Conservation (phyloP, 2,888 invertebrate genomes). For the Tetragonula carbonaria region DNA sequence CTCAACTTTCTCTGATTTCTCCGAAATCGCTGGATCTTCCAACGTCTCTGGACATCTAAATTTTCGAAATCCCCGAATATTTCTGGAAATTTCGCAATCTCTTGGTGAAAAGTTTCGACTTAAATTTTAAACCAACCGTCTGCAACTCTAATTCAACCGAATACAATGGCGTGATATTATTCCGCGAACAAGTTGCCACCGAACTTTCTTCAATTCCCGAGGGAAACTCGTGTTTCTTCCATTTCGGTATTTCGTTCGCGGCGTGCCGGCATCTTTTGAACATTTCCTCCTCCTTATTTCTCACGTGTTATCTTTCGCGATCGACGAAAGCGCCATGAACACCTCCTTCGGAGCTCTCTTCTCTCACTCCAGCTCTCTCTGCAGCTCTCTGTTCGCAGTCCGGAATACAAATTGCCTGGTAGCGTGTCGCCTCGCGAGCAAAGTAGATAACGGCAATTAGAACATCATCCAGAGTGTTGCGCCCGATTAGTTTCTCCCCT, state of each 20-base stretch:
- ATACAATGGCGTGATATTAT: neutral
- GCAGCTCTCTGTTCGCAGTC: conserved; percentile 47
- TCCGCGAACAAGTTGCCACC: neutral
- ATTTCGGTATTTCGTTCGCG: neutral
- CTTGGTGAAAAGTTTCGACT: too few species aligned
- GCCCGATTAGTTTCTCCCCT: conserved; percentile 29
- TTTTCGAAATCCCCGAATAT: too few species aligned
- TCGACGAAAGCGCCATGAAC: neutral
- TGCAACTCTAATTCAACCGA: neutral
- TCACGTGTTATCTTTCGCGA: conserved; percentile 8
- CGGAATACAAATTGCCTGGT: conserved; percentile 69
- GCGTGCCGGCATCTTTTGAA: neutral
- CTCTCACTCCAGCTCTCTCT: conserved; percentile 27
- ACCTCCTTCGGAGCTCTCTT: conserved; percentile 15
- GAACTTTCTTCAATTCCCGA: neutral
- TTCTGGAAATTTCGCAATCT: too few species aligned
- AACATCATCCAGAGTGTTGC: conserved; percentile 59
- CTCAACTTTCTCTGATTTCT: too few species aligned
- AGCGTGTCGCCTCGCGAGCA: conserved; percentile 65
- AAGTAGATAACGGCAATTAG: conserved; percentile 74
- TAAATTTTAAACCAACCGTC: too few species aligned
- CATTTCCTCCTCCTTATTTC: neutral
- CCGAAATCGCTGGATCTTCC: too few species aligned
- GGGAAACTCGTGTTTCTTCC: neutral
- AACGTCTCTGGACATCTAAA: too few species aligned